Evolutionary conservation across 2,113 vertebrate species (phyloP).

Genomic region (Syngnathus typhle): DNA sequence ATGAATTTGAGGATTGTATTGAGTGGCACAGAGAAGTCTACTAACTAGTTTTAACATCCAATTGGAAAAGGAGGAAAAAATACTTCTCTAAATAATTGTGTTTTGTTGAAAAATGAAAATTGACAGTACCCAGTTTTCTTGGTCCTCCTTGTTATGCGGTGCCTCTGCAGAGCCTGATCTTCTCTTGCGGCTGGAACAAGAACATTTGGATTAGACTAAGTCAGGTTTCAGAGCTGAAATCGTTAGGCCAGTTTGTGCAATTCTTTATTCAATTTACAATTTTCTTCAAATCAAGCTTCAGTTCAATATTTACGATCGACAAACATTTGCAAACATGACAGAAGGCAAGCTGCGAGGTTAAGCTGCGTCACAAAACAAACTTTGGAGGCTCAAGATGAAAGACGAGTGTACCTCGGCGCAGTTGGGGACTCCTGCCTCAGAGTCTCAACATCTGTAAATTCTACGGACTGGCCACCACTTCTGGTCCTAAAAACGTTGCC

Average conservation of each 20-base stretch:
- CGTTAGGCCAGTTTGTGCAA: no score
- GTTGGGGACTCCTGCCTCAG: slow-evolving; percentile 81
- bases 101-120: background rate
- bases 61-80: background rate
- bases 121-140: slow-evolving; percentile 83
- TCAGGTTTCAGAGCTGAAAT: background rate
- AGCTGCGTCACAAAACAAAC: background rate
- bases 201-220: background rate
- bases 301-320: no score
- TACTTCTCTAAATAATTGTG: background rate
- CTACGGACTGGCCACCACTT: slow-evolving; percentile 88
- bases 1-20: background rate
- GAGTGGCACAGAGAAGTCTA: background rate
- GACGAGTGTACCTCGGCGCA: slow-evolving; percentile 59
- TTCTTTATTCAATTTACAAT: no score
- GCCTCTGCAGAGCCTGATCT: slow-evolving; percentile 71
- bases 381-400: background rate
- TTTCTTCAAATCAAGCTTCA: no score
- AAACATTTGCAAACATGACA: background rate
- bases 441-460: slow-evolving; percentile 92
- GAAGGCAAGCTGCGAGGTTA: background rate
- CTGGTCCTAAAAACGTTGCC: slow-evolving; percentile 89
- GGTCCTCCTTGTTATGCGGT: slow-evolving; percentile 71
- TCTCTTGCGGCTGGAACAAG: slow-evolving; percentile 79
- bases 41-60: background rate